Conservation (phyloP, 2,113 vertebrate species). For the Engystomops pustulosus region DNA sequence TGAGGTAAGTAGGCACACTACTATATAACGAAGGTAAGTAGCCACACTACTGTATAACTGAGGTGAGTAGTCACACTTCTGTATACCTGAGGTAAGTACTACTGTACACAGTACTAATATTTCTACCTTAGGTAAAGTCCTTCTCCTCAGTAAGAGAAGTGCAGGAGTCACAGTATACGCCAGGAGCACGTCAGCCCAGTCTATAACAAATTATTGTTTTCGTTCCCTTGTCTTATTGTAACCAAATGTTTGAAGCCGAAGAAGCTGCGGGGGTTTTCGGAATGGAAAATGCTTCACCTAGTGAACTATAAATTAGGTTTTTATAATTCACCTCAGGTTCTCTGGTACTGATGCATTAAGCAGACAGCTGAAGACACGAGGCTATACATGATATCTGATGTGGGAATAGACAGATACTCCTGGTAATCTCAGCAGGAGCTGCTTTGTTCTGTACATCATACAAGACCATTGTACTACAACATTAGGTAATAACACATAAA, state of each 20-base stretch:
- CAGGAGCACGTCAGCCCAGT: not conserved
- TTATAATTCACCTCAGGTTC: conserved; percentile 2
- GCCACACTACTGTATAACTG: too few relatives aligned
- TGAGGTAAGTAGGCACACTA: too few relatives aligned
- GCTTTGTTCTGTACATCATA: not conserved
- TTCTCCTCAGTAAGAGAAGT: not conserved
- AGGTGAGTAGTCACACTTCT: too few relatives aligned
- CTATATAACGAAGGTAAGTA: too few relatives aligned
- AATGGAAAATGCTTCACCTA: not conserved
- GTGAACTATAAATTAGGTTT: conserved; percentile 9
- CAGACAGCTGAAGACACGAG: not conserved
- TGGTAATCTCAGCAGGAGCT: not conserved
- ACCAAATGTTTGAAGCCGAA: conserved; percentile 33
- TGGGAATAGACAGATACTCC: not conserved
- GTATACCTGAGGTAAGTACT: too few relatives aligned
- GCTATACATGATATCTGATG: not conserved
- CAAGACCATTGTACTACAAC: not conserved
- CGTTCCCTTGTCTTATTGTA: conserved; percentile 27
- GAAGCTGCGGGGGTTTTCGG: not conserved
- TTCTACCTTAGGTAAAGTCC: too few relatives aligned
- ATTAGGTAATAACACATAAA: not conserved
- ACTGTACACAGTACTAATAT: too few relatives aligned
- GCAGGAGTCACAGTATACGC: not conserved
- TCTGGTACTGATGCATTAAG: conserved; percentile 11
- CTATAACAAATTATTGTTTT: conserved; percentile 6